Base-by-base conservation (phyloP, 2,888 invertebrate genomes). In the Dicycla oo region DNA sequence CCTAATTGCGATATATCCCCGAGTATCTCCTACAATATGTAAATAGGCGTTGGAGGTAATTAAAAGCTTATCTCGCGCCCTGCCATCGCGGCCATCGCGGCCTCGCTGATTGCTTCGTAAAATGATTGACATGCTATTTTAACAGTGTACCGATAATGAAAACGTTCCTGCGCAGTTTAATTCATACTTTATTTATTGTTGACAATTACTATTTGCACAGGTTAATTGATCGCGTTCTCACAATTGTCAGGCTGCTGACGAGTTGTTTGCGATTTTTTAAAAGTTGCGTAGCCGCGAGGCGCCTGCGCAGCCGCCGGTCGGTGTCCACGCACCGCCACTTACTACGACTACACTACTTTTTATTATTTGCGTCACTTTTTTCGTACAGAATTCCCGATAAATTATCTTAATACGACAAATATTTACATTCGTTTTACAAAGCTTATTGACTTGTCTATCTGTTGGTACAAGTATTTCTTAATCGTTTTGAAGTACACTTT, bases 141-240 rank as follows among this genome's bases (percentile, higher is more conserved):
- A 94, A 94, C 93, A 90, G 91, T 87, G 86, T 86, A 85, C 91
- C 91, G 94, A 95, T 95, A 95, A 94, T 95, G 95, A 93, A 95
- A 94, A 94, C 92, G 93, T 94, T 92, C 89, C 87, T 88, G 80
- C 83, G 84, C 88, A 89, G 89, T 94, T 92, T 94, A 91, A 93
- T 93, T 93, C 91, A 90, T 93, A 91, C 90, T 92, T 92, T 94
- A 93, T 94, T 94, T 93, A 92, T 91, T 93, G 93, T 94, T 93
- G 93, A 94, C 94, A 93, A 95, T 94, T 94, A 94, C 92, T 94
- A 95, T 95, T 95, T 94, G 91, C 94, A 89, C 92, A 90, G 90
- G 92, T 95, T 95, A 96, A 96, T 95, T 95, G 95, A 95, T 94
- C 93, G 93, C 88, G 94, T 95, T 96, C 96, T 95, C 96, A 95